phyloP scores from a whole-genome alignment of 2,113 vertebrate species.

The Morone saxatilis region DNA sequence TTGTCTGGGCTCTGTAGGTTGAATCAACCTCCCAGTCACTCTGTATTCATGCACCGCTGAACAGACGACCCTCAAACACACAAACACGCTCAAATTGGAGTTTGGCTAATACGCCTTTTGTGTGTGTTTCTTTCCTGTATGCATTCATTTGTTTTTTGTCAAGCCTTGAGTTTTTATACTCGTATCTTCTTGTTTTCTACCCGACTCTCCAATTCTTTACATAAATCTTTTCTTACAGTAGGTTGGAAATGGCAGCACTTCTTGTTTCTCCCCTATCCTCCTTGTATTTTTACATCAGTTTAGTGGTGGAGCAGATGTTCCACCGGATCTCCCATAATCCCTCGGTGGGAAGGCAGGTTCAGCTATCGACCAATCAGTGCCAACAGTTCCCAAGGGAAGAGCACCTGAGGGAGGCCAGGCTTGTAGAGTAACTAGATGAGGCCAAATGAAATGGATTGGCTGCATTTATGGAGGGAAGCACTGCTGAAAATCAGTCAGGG shows the following conservation, averaged over 20 bases:
- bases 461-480: conserved; percentile 50
- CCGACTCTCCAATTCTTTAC: not conserved
- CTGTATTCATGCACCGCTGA: conserved; percentile 55
- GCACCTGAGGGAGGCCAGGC: conserved; percentile 72
- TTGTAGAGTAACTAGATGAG: conserved; percentile 65
- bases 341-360: conserved; percentile 56
- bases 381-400: conserved; percentile 67
- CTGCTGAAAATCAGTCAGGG: conserved; percentile 54
- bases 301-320: conserved; percentile 74
- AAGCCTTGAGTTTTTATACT: not conserved
- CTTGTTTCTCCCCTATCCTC: not conserved
- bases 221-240: not conserved
- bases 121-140: conserved; percentile 13
- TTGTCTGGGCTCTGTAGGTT: conserved; percentile 63
- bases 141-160: not conserved
- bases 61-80: conserved; percentile 28
- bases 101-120: conserved; percentile 24
- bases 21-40: conserved; percentile 51
- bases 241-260: not conserved
- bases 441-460: conserved; percentile 75
- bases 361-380: conserved; percentile 65
- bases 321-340: conserved; percentile 62
- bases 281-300: conserved; percentile 24
- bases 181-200: not conserved
- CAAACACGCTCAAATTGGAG: conserved; percentile 26